Base-by-base conservation (phyloP, 2,113 vertebrate genomes). In the Cercopithecus mona region DNA sequence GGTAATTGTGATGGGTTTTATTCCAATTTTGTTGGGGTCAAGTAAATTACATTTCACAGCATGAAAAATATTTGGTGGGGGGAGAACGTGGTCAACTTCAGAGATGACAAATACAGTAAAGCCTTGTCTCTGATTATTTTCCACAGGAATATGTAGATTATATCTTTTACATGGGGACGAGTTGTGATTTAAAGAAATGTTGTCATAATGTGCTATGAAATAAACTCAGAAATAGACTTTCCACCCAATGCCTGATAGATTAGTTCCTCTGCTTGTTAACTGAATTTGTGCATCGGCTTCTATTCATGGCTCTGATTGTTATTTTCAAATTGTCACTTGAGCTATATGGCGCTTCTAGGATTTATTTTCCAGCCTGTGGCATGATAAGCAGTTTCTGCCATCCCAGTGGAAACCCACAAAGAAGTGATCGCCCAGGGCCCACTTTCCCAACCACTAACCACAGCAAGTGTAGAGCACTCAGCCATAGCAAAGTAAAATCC, bases 281-380 rank as follows among this genome's bases (percentile, higher is more conserved):
- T 72, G 52, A 70, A 88, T 97, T 80, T 97, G 72, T 64, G 86
- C 52, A 93, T 96, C 89, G 88, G 98, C 80, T 59, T 68, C 76
- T 84, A 73, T 55, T 88, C 93, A 38, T 23, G 97, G 52, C 59
- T 97, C 95, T 84, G 87, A 96, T 81, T 90, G n/a, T 82, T 92
- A 78, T 98, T 98, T 96, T 96, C 40, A 95, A 97, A 93, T 94
- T 83, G 82, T 98, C 35, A 23, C 50, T 97, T 96, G 90, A 98
- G 94, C 97, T 82, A 35, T 76, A 73, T 80, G 68, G 76, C n/a
- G 1, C 91, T 94, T 98, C 93, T 23, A 97, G 97, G 68, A 96
- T 98, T 97, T 97, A 95, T 92, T 97, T 95, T 92, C 80, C 55
- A 20, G 89, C 93, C 97, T 72, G 59, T 59, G 43, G 92, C 96